Conservation (phyloP, 2,797 vertebrate species). For the Myiotriccus ornatus region DNA sequence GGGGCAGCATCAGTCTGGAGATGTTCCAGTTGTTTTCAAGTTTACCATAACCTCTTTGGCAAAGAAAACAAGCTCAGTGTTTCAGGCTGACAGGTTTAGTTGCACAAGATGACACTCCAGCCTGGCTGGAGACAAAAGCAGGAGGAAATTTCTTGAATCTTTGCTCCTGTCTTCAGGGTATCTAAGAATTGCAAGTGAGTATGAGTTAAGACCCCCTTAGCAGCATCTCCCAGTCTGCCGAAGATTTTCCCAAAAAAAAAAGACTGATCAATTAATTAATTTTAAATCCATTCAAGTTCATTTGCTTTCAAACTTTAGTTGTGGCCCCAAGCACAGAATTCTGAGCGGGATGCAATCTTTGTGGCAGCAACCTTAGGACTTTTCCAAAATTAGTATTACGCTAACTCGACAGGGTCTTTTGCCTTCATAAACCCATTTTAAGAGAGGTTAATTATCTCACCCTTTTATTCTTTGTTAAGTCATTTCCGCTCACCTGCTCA, state of each 20-base stretch:
- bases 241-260: not conserved
- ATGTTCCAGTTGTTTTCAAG: conserved; percentile 16
- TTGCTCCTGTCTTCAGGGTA: not conserved
- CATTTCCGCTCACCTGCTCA: conserved; percentile 10
- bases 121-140: conserved; percentile 2
- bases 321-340: not conserved
- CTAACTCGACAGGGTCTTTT: conserved; percentile 14
- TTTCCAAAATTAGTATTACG: not conserved
- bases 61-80: not conserved
- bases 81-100: not conserved
- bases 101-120: not conserved
- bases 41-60: conserved; percentile 26
- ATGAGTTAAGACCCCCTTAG: not conserved
- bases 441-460: conserved; percentile 31
- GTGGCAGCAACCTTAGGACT: not conserved
- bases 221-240: not conserved
- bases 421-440: not conserved
- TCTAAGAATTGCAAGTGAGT: not conserved
- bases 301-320: not conserved
- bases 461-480: not conserved
- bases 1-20: conserved; percentile 15
- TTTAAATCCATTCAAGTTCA: not conserved
- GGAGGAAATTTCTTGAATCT: not conserved
- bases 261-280: not conserved
- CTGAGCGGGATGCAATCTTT: not conserved